Conservation (phyloP, 1,140 invertebrate genomes). For the Neodiprion fabricii region DNA sequence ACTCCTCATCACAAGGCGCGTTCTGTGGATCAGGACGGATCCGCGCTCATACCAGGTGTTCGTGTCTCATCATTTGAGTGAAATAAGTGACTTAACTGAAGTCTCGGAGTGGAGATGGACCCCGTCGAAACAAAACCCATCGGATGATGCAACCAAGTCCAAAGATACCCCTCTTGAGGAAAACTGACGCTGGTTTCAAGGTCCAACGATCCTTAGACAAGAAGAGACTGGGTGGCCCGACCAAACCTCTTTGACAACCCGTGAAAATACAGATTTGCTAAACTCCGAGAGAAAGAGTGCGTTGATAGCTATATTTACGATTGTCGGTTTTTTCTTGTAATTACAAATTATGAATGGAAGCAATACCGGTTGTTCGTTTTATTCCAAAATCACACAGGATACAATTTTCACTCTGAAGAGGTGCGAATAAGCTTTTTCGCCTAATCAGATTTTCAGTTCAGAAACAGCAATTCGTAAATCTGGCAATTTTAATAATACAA, state of each 20-base stretch:
- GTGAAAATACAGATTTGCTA: too few relatives aligned
- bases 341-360: too few relatives aligned
- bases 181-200: conserved; percentile 28
- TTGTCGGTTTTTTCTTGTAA: too few relatives aligned
- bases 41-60: conserved; percentile 46
- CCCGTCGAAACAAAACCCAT: conserved; percentile 36
- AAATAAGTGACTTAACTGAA: conserved; percentile 42
- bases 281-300: too few relatives aligned
- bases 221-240: conserved; percentile 25
- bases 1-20: conserved; percentile 9
- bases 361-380: too few relatives aligned
- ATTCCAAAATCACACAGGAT: not conserved
- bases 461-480: not conserved
- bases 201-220: conserved; percentile 28
- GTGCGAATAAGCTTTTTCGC: not conserved
- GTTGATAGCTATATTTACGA: too few relatives aligned
- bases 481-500: not conserved
- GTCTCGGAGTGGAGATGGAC: conserved; percentile 34
- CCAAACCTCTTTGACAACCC: not conserved
- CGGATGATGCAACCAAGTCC: conserved; percentile 32
- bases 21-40: conserved; percentile 38
- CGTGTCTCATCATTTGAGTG: conserved; percentile 48
- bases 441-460: not conserved
- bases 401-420: not conserved
- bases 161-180: not conserved